Evolutionary conservation across 2,888 invertebrate species (phyloP).

Genomic region (Drosophila hamatofila): DNA sequence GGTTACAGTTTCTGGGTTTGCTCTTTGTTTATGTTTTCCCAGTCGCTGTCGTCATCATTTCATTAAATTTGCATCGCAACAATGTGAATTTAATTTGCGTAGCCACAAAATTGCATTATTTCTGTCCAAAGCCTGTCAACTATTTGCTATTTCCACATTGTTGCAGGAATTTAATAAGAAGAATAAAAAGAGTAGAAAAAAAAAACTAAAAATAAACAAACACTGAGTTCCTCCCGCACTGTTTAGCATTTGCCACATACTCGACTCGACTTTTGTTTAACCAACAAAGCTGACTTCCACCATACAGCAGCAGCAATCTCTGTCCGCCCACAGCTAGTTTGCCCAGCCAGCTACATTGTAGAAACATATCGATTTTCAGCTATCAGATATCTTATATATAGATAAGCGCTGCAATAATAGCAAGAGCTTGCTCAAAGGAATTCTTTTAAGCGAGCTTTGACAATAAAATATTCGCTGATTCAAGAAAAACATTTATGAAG

Average conservation of each 20-base stretch:
- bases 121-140: constrained; percentile 50
- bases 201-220: neutral
- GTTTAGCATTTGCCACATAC: constrained; percentile 14
- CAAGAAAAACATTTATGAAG: too few relatives aligned
- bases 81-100: constrained; percentile 61
- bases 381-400: neutral
- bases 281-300: neutral
- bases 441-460: neutral
- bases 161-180: constrained; percentile 56
- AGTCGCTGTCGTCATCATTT: constrained; percentile 30
- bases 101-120: constrained; percentile 65
- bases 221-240: neutral
- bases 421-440: neutral
- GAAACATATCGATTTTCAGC: constrained; percentile 17
- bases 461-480: neutral
- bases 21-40: constrained; percentile 31
- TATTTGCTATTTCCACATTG: constrained; percentile 55
- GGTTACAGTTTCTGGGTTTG: constrained; percentile 33
- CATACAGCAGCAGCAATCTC: neutral
- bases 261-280: neutral
- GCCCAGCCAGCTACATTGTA: neutral
- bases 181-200: constrained; percentile 8
- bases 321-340: neutral
- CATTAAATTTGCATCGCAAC: constrained; percentile 57
- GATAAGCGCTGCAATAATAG: neutral